Evolutionary conservation across 2,797 vertebrate genomes (phyloP), one percentile per base, ranked within the genome.

Genomic region (Odontamblyopus lacepedii): DNA sequence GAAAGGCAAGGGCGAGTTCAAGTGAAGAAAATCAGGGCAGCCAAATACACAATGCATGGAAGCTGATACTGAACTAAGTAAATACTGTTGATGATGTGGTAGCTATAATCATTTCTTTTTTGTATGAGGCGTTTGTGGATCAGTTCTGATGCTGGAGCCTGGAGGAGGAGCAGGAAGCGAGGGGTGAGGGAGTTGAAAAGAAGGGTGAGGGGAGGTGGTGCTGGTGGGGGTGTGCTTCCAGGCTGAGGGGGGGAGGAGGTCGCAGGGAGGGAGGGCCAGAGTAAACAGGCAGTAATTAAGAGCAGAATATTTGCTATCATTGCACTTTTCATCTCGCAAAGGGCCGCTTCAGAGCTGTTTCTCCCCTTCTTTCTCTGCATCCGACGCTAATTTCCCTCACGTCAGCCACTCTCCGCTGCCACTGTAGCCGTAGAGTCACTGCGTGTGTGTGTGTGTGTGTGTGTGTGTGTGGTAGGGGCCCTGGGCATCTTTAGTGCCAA

Each of bases 231-330:
- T 75, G 77, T 5, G 30, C 73, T 85, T 88, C 89, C 78, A 80
- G 79, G 72, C 76, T 70, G 75, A 73, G 77, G 64, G 87, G 71
- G 77, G 82, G 81, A 16, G 44, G 44, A 27, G 11, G n/a, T 27
- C 26, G 35, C 35, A 38, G 35, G 26, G 56, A 27, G 77, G 63
- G 87, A 70, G 76, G 78, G 83, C 81, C 77, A 87, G 76, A 88
- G 88, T 94, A 93, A 94, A 93, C 91, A 93, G 82, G 84, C 85
- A 81, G 80, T 94, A 93, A 94, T 94, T 93, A 94, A 90, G 85
- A 91, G 86, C 68, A 82, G 89, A 91, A 92, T 91, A 94, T 94
- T 89, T 63, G 77, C 90, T 83, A 88, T 91, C 85, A 90, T 88
- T 91, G 92, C 92, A 92, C 74, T 92, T 93, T 93, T 91, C 62